Conservation (phyloP, 2,113 vertebrate species). For the Tylochromis polylepis region DNA sequence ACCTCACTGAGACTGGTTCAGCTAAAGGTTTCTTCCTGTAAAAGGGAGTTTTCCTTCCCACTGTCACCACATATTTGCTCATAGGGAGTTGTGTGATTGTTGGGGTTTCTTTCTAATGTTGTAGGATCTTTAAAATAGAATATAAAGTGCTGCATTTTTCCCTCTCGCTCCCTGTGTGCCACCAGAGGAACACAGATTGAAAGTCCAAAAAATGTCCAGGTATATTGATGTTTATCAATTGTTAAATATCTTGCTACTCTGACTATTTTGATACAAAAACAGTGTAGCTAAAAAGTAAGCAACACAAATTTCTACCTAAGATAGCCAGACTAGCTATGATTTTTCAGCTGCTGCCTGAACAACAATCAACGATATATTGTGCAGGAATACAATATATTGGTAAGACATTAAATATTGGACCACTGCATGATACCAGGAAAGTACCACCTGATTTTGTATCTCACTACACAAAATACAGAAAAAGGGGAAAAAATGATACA, state of each 20-base stretch:
- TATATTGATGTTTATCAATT: not conserved
- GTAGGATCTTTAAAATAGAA: not conserved
- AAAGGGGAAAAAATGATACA: not conserved
- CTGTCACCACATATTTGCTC: not conserved
- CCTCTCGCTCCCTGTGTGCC: not conserved
- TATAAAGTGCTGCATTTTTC: not conserved
- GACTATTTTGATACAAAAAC: not conserved
- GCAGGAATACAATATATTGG: not conserved
- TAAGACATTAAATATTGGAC: not conserved
- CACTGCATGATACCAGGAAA: not conserved
- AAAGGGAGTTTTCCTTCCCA: not conserved
- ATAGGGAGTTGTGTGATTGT: not conserved
- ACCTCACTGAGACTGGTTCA: not conserved
- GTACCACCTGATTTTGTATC: not conserved
- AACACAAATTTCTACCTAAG: not conserved
- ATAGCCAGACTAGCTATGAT: too few relatives aligned
- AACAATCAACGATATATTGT: not conserved
- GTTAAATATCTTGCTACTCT: not conserved
- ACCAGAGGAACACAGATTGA: not conserved
- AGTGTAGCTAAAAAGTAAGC: not conserved
- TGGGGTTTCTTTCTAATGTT: not conserved
- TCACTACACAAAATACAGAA: too few relatives aligned
- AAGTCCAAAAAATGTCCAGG: not conserved
- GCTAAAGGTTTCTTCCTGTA: rapidly evolving
- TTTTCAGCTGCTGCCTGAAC: not conserved